A percentile compares a stretch with the other conserved stretches of the same genome.
Evolutionary conservation across 2,113 vertebrate genomes (phyloP).

Genomic region (Anas platyrhynchos): DNA sequence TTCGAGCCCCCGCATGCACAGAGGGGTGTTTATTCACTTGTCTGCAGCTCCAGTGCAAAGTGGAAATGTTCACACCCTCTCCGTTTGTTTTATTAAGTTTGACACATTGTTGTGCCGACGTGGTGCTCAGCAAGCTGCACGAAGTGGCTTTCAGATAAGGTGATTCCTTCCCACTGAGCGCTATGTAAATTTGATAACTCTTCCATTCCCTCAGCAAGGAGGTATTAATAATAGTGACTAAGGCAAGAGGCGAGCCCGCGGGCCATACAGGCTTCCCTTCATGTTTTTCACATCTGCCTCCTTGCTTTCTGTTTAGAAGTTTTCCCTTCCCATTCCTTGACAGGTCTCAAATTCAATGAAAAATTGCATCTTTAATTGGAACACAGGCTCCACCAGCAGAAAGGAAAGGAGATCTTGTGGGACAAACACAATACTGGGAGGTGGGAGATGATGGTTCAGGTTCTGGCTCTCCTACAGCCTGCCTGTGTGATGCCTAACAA

Average conservation of each 20-base stretch:
- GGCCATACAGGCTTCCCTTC: neutral
- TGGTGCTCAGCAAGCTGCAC: neutral
- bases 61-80: neutral
- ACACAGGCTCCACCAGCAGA: neutral
- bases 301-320: neutral
- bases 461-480: neutral
- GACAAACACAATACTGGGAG: neutral
- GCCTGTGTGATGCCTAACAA: neutral
- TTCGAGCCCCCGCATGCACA: neutral
- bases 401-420: constrained; percentile 4
- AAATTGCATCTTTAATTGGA: constrained; percentile 28
- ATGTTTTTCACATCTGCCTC: neutral
- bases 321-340: neutral
- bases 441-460: neutral
- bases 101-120: neutral
- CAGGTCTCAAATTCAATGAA: neutral
- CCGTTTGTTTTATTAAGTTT: neutral
- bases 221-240: neutral
- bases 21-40: neutral
- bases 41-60: neutral
- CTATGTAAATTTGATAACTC: neutral
- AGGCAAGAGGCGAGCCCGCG: neutral
- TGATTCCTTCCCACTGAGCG: neutral
- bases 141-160: neutral
- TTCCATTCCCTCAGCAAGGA: neutral